These are phyloP conservation scores for Aspidapion aeneum DNA, from an alignment of 2,888 invertebrate genomes.

Conservation along the genomic window DNA sequence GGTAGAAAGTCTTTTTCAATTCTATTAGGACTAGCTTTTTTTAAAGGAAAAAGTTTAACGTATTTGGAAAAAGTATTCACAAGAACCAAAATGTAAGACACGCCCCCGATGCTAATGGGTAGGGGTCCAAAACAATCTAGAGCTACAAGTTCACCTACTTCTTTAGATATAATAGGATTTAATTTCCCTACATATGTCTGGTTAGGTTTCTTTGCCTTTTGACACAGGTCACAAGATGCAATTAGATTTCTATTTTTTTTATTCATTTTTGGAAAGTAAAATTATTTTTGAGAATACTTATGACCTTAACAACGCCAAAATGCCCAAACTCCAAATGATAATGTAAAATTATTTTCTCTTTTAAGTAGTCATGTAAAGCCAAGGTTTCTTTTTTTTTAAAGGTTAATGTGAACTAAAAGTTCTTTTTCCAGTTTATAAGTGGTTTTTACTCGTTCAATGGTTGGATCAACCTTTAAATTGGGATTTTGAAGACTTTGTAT, in stretches of 20 bases:
- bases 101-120: conserved; percentile 22
- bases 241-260: not conserved
- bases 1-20: conserved; percentile 5
- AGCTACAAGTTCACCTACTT: conserved; percentile 1
- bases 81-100: conserved; percentile 27
- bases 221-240: conserved; percentile 6
- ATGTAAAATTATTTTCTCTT: conserved; percentile 5
- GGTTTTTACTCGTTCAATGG: not conserved
- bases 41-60: conserved; percentile 26
- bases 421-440: not conserved
- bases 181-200: too few relatives aligned
- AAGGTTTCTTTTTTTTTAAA: not conserved
- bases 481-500: not conserved
- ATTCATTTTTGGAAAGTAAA: conserved; percentile 3
- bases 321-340: conserved; percentile 8
- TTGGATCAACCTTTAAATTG: not conserved
- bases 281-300: not conserved
- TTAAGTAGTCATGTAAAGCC: not conserved
- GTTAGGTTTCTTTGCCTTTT: conserved; percentile 6
- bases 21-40: conserved; percentile 20
- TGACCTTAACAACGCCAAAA: conserved; percentile 1
- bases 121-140: conserved; percentile 16
- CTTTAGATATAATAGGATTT: conserved; percentile 1
- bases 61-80: conserved; percentile 31
- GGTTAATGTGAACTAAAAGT: not conserved